Evolutionary conservation across 2,888 invertebrate species (phyloP).

Genomic region (Thereva unica): DNA sequence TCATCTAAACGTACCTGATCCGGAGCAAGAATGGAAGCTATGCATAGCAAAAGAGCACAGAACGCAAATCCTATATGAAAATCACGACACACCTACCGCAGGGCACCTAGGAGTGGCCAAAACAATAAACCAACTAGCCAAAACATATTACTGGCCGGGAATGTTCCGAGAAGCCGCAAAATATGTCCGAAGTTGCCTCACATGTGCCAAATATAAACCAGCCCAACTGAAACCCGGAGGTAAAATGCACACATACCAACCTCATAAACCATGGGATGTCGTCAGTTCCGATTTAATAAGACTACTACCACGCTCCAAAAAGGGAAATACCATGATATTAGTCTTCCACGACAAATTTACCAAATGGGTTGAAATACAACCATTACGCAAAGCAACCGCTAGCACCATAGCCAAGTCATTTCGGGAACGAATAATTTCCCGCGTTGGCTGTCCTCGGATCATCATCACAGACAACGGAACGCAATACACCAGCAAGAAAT

Average conservation of each 20-base stretch:
- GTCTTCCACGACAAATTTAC: constrained; percentile 8
- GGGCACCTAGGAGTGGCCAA: constrained; percentile 28
- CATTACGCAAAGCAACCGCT: neutral
- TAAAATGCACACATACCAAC: neutral
- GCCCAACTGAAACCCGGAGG: neutral
- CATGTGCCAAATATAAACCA: neutral
- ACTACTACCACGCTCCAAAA: neutral
- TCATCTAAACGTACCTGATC: no score
- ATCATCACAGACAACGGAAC: constrained; percentile 1
- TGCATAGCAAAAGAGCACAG: no score
- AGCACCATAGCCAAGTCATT: neutral
- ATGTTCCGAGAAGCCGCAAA: constrained; percentile 20
- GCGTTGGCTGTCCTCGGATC: neutral
- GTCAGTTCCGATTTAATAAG: neutral
- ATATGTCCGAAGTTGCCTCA: constrained; percentile 11
- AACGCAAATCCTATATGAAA: no score
- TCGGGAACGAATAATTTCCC: neutral
- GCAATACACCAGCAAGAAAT: neutral
- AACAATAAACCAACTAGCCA: constrained; percentile 19
- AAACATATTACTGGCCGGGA: constrained; percentile 28
- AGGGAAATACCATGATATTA: no score
- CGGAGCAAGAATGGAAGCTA: no score
- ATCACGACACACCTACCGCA: no score
- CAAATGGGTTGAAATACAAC: neutral
- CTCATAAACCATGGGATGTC: neutral